A percentile compares a stretch with the other conserved stretches of the same genome.
Evolutionary conservation across 2,797 vertebrate species (phyloP).

Genomic region (Rallus crepitans): DNA sequence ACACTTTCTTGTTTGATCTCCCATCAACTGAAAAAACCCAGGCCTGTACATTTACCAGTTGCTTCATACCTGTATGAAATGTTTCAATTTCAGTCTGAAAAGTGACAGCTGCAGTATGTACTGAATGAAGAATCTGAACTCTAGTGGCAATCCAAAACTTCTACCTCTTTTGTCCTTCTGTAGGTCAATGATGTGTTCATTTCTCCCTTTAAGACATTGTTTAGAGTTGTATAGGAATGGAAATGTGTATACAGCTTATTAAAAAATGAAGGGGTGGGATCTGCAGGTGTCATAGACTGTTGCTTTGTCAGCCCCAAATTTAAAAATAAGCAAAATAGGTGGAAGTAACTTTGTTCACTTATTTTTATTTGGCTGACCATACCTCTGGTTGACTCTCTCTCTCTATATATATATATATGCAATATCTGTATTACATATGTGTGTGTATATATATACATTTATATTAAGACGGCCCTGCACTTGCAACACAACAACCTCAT

Average conservation of each 20-base stretch:
- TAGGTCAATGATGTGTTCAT: background rate
- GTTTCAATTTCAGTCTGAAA: background rate
- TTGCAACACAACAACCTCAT: background rate
- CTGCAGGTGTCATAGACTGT: background rate
- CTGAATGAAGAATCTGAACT: background rate
- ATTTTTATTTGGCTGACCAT: background rate
- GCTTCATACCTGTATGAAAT: background rate
- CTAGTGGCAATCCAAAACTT: background rate
- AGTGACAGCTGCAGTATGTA: background rate
- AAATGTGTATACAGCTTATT: background rate
- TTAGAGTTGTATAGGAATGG: background rate
- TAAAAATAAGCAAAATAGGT: background rate
- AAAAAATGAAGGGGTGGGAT: background rate
- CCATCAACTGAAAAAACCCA: background rate
- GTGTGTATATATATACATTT: background rate
- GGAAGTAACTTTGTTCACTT: background rate
- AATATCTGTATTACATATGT: background rate
- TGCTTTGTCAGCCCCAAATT: background rate
- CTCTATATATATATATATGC: background rate
- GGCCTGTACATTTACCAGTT: background rate
- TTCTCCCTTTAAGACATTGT: background rate
- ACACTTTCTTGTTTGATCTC: background rate
- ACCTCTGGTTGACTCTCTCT: background rate
- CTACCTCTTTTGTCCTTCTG: background rate
- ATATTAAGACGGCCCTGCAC: background rate